phyloP scores from a whole-genome alignment of 2,113 vertebrate species.

The Apaloderma vittatum region DNA sequence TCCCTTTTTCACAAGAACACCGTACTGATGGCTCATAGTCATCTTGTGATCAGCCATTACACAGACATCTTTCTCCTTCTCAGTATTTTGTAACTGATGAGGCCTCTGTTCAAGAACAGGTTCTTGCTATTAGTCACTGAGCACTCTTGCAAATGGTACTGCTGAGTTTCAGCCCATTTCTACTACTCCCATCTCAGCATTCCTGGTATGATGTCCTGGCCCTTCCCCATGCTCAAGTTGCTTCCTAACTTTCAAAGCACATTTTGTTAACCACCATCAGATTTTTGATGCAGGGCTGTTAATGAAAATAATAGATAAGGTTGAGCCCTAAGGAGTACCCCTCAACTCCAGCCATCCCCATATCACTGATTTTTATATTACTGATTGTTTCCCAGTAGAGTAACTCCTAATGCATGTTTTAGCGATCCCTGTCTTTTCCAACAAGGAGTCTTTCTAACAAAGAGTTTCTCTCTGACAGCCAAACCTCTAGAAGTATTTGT shows the following conservation, averaged over 20 bases:
- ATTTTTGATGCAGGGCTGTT: background rate
- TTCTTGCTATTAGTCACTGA: slow-evolving; percentile 45
- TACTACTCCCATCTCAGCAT: background rate
- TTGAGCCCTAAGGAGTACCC: background rate
- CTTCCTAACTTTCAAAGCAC: background rate
- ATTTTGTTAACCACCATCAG: background rate
- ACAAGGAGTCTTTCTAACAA: background rate
- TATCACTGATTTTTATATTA: background rate
- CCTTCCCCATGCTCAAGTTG: background rate
- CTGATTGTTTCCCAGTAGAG: background rate
- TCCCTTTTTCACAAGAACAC: background rate
- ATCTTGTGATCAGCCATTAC: slow-evolving; percentile 28
- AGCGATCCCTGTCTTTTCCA: background rate
- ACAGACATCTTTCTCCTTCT: slow-evolving; percentile 20
- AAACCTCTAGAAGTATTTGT: too few species aligned
- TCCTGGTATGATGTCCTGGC: background rate
- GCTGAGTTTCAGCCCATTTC: background rate
- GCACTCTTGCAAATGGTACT: background rate
- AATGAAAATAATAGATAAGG: background rate
- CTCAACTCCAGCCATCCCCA: background rate
- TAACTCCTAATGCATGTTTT: background rate
- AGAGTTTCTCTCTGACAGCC: too few species aligned
- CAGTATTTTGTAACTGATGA: slow-evolving; percentile 60
- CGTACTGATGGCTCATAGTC: background rate
- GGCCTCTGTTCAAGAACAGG: background rate